These are phyloP conservation scores for Alosa alosa DNA, from an alignment of 2,113 vertebrate species.

Conservation along the genomic window DNA sequence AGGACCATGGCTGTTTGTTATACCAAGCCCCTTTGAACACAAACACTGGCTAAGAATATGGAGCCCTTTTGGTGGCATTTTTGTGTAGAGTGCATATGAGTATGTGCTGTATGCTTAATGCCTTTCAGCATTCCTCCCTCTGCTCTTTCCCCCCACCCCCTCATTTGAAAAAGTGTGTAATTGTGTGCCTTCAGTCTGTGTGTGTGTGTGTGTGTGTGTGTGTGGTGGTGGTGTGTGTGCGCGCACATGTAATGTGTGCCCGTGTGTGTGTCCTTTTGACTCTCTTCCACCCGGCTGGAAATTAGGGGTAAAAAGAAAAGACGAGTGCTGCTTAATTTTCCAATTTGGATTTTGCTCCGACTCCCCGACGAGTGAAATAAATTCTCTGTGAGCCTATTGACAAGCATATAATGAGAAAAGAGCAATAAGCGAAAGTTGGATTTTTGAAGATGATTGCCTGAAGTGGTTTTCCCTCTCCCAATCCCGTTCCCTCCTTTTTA, in stretches of 20 bases:
- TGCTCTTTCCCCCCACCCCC: background rate
- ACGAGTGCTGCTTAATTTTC: conserved; percentile 42
- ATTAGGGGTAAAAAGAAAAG: background rate
- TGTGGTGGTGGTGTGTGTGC: background rate
- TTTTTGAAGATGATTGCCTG: conserved; percentile 48
- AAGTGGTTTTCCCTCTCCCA: conserved; percentile 36
- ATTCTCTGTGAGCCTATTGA: conserved; percentile 45
- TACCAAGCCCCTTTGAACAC: conserved; percentile 35
- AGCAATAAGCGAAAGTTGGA: conserved; percentile 44
- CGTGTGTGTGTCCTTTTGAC: background rate
- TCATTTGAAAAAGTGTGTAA: background rate
- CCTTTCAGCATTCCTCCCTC: background rate
- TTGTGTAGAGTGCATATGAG: background rate
- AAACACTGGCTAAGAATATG: conserved; percentile 37
- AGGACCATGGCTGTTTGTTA: conserved; percentile 27
- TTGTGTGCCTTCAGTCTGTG: background rate
- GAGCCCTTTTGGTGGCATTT: conserved; percentile 42
- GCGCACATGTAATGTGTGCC: background rate
- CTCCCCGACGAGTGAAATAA: conserved; percentile 45
- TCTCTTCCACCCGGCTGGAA: background rate
- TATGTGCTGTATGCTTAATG: background rate
- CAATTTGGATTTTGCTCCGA: conserved; percentile 49
- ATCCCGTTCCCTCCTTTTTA: background rate
- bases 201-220: conserved; percentile 3
- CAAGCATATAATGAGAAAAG: conserved; percentile 53